A percentile compares a stretch with the other conserved stretches of the same genome.
Evolutionary conservation across 2,888 invertebrate genomes (phyloP).

Genomic region (Galeopsomyia nigrocyanea): DNA sequence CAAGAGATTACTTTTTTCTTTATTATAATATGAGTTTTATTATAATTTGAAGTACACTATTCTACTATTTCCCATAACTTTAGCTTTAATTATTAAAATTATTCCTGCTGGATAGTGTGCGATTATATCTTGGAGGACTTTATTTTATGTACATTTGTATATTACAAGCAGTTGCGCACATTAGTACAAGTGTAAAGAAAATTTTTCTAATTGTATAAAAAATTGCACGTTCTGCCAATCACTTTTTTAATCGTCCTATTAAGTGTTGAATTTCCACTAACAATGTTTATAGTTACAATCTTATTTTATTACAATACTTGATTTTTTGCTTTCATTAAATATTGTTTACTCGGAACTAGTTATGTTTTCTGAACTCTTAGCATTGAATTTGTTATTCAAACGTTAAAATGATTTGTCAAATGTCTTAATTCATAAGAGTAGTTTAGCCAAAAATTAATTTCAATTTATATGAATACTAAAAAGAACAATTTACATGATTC

Average conservation of each 20-base stretch:
- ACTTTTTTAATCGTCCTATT: constrained; percentile 24
- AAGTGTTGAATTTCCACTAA: constrained; percentile 20
- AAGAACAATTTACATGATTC: background rate
- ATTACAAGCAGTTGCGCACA: constrained; percentile 36
- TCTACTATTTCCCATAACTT: constrained; percentile 6
- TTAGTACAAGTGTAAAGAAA: constrained; percentile 24
- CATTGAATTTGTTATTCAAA: constrained; percentile 30
- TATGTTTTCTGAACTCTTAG: background rate
- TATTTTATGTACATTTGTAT: constrained; percentile 26
- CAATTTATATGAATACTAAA: background rate
- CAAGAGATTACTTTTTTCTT: constrained; percentile 15
- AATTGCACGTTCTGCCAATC: constrained; percentile 45
- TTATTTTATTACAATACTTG: constrained; percentile 39
- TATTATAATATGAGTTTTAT: background rate
- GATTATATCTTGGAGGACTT: constrained; percentile 38
- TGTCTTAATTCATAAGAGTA: no score
- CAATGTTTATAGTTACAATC: constrained; percentile 5
- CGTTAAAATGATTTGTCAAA: constrained; percentile 16
- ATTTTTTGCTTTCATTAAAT: constrained; percentile 38
- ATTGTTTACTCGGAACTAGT: constrained; percentile 3
- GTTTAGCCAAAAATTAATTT: no score
- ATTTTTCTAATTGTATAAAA: constrained; percentile 31
- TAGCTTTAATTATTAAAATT: constrained; percentile 4
- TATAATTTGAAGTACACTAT: background rate
- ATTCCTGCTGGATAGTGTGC: background rate